A percentile compares a stretch with the other conserved stretches of the same genome.
Evolutionary conservation across 2,888 invertebrate genomes (phyloP).

Genomic region (Aphrophora alni): DNA sequence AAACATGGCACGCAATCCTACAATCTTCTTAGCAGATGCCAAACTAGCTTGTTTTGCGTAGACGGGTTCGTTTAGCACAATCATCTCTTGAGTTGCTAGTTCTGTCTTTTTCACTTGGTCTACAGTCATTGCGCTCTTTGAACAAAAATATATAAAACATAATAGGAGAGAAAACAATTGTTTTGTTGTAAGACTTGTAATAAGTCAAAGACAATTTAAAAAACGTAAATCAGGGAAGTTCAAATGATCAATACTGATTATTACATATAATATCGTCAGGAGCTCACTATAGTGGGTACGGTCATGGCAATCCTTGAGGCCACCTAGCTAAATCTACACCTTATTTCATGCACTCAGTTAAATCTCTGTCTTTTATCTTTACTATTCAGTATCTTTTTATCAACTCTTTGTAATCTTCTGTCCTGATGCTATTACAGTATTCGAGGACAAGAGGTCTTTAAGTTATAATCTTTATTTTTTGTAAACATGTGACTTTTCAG

Average conservation of each 20-base stretch:
- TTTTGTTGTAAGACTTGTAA: neutral
- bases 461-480: no score
- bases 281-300: no score
- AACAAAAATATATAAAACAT: slow-evolving; percentile 40
- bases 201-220: no score
- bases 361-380: no score
- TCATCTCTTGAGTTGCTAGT: slow-evolving; percentile 76
- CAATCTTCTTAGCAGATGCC: slow-evolving; percentile 86
- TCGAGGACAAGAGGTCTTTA: no score
- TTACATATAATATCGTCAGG: neutral
- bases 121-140: slow-evolving; percentile 78
- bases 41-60: slow-evolving; percentile 88
- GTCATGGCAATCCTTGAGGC: no score
- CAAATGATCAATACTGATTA: neutral
- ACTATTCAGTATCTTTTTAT: no score
- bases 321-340: no score
- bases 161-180: neutral
- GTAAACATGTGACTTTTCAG: no score
- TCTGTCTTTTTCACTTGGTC: slow-evolving; percentile 90
- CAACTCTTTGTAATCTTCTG: no score
- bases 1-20: slow-evolving; percentile 95
- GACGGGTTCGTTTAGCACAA: slow-evolving; percentile 77
- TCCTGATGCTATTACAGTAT: no score
- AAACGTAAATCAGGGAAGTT: neutral
- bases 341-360: no score